A percentile compares a stretch with the other conserved stretches of the same genome.
These are phyloP conservation scores for Etheostoma cragini DNA, from an alignment of 2,113 vertebrate species.

Conservation along the genomic window DNA sequence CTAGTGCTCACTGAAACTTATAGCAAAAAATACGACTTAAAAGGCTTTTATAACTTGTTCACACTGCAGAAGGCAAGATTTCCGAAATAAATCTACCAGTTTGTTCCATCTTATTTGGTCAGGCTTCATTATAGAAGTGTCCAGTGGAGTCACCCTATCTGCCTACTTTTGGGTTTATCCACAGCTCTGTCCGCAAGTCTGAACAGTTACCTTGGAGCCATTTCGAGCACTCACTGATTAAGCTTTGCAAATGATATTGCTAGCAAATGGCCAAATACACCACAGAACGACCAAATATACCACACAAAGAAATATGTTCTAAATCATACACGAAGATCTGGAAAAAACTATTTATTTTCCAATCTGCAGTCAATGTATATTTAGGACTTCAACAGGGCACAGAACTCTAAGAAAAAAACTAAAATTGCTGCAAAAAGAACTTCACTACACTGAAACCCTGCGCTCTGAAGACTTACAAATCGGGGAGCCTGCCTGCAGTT, in stretches of 20 bases:
- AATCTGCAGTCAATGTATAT: not conserved
- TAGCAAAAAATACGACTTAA: not conserved
- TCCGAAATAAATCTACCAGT: not conserved
- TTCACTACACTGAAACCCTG: not conserved
- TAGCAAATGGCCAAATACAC: too few species aligned
- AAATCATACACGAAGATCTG: not conserved
- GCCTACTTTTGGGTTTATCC: not conserved
- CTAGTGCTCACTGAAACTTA: not conserved
- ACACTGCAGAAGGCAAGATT: not conserved
- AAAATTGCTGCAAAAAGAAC: not conserved
- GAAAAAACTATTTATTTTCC: not conserved
- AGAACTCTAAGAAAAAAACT: not conserved
- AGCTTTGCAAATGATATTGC: too few species aligned
- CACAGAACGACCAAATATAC: too few species aligned
- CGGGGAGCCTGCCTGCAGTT: conserved; percentile 93
- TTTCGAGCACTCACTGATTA: too few species aligned
- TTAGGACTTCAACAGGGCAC: not conserved
- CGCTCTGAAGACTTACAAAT: conserved; percentile 87
- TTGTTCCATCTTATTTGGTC: not conserved
- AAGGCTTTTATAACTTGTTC: not conserved
- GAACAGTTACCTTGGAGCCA: too few species aligned
- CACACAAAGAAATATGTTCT: not conserved
- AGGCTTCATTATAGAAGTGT: not conserved
- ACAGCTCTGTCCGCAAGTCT: not conserved
- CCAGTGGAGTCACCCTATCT: not conserved